These are phyloP conservation scores for Crocuta crocuta DNA, from an alignment of 2,113 vertebrate species.

Conservation along the genomic window DNA sequence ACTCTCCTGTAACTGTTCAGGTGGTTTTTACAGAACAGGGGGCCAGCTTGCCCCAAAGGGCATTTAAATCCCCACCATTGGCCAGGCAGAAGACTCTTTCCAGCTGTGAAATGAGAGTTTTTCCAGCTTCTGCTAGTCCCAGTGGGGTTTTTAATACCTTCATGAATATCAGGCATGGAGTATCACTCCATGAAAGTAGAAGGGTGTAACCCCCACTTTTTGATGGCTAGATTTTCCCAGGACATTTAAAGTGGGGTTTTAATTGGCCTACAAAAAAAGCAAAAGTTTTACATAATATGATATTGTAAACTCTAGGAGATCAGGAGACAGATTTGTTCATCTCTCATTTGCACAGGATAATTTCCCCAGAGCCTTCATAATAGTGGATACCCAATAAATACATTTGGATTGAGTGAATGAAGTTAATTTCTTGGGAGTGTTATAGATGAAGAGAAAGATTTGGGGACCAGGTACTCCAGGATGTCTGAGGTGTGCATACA, in stretches of 20 bases:
- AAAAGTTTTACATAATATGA: background rate
- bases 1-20: background rate
- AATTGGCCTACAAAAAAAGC: background rate
- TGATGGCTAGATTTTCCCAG: background rate
- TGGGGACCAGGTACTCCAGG: background rate
- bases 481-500: background rate
- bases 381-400: background rate
- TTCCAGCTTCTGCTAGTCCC: background rate
- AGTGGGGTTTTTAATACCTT: background rate
- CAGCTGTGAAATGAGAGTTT: background rate
- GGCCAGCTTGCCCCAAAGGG: background rate
- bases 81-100: background rate
- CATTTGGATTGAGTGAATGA: background rate
- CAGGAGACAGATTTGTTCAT: background rate
- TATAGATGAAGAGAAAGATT: background rate
- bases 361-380: background rate
- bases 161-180: background rate
- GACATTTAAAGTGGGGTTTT: background rate
- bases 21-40: background rate
- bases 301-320: background rate
- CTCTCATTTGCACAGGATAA: background rate
- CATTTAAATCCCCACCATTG: background rate
- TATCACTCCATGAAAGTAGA: background rate
- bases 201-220: background rate
- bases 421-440: background rate